A percentile compares a stretch with the other conserved stretches of the same genome.
Conservation (phyloP, 2,888 invertebrate genomes). For the Lasioglossum pauxillum region DNA sequence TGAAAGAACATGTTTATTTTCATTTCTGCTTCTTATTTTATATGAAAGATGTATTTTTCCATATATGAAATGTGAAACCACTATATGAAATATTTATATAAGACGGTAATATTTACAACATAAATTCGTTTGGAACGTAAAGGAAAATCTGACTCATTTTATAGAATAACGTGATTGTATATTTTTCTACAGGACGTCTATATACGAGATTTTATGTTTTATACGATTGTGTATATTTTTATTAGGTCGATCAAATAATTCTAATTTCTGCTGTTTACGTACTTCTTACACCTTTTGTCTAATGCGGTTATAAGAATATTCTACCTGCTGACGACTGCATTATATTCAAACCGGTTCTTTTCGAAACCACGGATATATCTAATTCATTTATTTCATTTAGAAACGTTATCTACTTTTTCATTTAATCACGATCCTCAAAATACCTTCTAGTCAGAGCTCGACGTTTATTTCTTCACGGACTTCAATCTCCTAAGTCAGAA, state of each 20-base stretch:
- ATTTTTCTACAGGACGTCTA: no score
- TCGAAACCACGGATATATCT: not conserved
- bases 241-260: not conserved
- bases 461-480: not conserved
- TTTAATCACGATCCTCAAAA: not conserved
- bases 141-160: no score
- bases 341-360: not conserved
- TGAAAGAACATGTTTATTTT: not conserved
- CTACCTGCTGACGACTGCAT: not conserved
- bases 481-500: slow-evolving; percentile 20
- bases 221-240: not conserved
- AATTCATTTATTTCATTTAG: not conserved
- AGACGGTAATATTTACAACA: not conserved
- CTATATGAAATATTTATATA: no score
- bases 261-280: no score
- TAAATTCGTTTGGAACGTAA: no score
- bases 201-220: no score
- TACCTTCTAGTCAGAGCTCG: not conserved
- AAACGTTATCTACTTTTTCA: slow-evolving; percentile 1
- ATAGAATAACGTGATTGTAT: no score
- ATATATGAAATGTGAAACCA: not conserved
- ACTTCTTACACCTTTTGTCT: not conserved
- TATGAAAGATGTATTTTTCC: not conserved
- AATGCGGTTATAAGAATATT: not conserved
- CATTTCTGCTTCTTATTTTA: not conserved